These are phyloP conservation scores for Globodera rostochiensis DNA, from an alignment of 1,140 invertebrate genomes.

Conservation along the genomic window DNA sequence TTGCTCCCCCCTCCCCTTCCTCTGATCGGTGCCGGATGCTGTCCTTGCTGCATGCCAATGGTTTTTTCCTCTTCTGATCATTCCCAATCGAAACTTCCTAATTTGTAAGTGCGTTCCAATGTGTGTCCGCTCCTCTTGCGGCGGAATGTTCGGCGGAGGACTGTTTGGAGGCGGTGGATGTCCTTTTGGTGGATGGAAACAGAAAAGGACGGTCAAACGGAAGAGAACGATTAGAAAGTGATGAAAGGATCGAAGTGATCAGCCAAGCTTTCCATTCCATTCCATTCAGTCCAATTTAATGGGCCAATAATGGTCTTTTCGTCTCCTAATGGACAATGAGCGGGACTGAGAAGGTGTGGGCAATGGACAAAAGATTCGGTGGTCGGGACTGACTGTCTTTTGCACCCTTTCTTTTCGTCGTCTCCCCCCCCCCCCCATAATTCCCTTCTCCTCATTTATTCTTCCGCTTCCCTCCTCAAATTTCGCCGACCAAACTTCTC, in stretches of 20 bases:
- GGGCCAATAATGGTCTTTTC: background rate
- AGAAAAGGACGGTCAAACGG: slow-evolving; percentile 10
- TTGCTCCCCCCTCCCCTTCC: slow-evolving; percentile 25
- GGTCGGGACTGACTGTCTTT: background rate
- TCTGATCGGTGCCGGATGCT: slow-evolving; percentile 25
- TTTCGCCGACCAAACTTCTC: background rate
- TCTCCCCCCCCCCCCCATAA: background rate
- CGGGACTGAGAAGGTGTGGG: background rate
- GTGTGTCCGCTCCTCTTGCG: slow-evolving; percentile 30
- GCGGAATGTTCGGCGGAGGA: slow-evolving; percentile 31
- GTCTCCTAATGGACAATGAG: background rate
- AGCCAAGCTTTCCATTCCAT: background rate
- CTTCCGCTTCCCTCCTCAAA: background rate
- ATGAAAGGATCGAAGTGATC: background rate
- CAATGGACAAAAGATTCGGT: background rate
- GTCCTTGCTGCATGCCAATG: slow-evolving; percentile 38
- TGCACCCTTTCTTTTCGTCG: background rate
- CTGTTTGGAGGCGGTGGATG: slow-evolving; percentile 20
- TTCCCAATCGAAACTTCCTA: background rate
- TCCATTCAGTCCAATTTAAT: background rate
- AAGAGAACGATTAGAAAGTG: background rate
- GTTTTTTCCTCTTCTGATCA: background rate
- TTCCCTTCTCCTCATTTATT: background rate
- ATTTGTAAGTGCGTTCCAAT: slow-evolving; percentile 24
- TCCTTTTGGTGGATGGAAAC: slow-evolving; percentile 26